Evolutionary conservation across 2,797 vertebrate genomes (phyloP), one percentile per base, ranked within the genome.

Genomic region (Rhodeus uyekii): DNA sequence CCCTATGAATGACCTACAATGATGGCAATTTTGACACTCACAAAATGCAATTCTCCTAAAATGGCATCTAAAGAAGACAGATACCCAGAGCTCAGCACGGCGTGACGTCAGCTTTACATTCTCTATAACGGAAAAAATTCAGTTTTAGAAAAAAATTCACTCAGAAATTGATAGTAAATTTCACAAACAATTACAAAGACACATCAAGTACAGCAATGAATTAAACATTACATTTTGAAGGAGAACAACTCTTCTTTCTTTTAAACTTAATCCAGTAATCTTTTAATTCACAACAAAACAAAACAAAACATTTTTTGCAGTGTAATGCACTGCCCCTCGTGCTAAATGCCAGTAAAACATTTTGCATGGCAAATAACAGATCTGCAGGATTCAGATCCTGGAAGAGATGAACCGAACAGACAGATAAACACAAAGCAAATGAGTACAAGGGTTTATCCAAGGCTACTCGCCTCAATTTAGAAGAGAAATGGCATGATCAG

Each of bases 401-500:
- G 12, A 64, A 34, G 32, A 46, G 27, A 46, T 80, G 39, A 80
- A 55, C 67, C 5, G 6, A 72, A 36, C 16, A 58, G 38, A 72
- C 50, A 69, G 29, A 60, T 34, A 32, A 58, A 69, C 78, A 22
- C 13, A 58, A 58, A 71, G n/a, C 68, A 80, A 46, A 61, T 36
- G 78, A 27, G 55, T 44, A 27, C 55, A 61, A 60, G 38, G 39
- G 67, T 63, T 80, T 63, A 80, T 72, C 39, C 68, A 80, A 80
- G 67, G 78, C 39, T 39, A 73, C 8, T 61, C 63, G 39, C 29
- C 58, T 46, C 68, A 68, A 71, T 72, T 71, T 63, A 24, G 29
- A 80, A 80, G 68, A 80, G 68, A 63, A 80, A 80, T 61, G 39
- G 68, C 68, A 63, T 27, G 78, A 80, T 48, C 39, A 24, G 29